Evolutionary conservation across 2,113 vertebrate species (phyloP), one percentile per base, ranked within the genome.

Genomic region (Acrocephalus kingi): DNA sequence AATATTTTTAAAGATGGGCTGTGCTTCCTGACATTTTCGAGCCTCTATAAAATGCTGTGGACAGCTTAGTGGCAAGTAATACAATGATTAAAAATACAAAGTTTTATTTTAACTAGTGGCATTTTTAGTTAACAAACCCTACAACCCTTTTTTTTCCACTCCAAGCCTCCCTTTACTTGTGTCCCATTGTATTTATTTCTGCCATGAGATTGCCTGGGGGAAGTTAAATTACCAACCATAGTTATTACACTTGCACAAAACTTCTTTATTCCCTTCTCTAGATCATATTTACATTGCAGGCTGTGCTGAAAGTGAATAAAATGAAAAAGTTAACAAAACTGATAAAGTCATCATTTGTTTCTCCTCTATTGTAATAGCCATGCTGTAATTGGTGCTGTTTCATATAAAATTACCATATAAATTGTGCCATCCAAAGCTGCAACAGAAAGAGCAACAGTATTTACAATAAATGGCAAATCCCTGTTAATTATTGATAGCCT

Each of bases 351-450:
- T 94, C 56, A 75, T 94, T 91, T 84, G 77, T 61, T 95, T 49
- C 93, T 92, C 75, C 78, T 84, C 82, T 71, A 35, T 92, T 96
- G 56, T 84, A 96, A 87, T 27, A 96, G 52, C 91, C 78, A 62
- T 87, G 92, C 90, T 86, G 94, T 94, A 97, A 97, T 75, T 95
- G 91, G 91, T 14, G 8, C 83, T 85, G 28, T 94, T 88, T 92
- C 86, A 90, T 90, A 90, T 72, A 95, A 97, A 97, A 98, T 97
- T 97, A 96, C 56, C 89, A 96, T 97, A 74, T 95, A 97, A 97
- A 97, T 97, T 95, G 90, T 37, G 14, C 67, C 54, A 77, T 88
- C 90, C 84, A 95, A 95, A 96, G 51, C 89, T 91, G 79, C 93
- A 94, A 89, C 89, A 95, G 93, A 83, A 96, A 74, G 58, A 88